Conservation (phyloP, 2,797 vertebrate genomes). For the Philypnodon macrostomus region DNA sequence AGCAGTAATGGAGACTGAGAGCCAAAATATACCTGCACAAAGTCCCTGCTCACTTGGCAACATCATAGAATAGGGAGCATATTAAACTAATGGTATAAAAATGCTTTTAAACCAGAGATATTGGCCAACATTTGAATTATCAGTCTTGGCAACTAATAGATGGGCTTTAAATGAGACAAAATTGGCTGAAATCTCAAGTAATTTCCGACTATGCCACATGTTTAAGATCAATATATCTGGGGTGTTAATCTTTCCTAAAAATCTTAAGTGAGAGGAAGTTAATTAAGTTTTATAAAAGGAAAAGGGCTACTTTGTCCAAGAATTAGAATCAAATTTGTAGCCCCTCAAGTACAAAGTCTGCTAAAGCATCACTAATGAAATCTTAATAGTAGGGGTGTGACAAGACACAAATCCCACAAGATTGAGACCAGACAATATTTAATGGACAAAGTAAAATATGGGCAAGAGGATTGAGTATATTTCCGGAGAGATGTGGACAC, state of each 20-base stretch:
- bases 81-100: slow-evolving; percentile 1
- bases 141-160: neutral
- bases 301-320: neutral
- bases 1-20: slow-evolving; percentile 67
- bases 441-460: too few relatives aligned
- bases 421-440: too few relatives aligned
- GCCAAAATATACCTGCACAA: slow-evolving; percentile 23
- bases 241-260: slow-evolving; percentile 2
- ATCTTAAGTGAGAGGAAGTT: neutral
- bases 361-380: slow-evolving; percentile 3
- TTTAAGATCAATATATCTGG: neutral
- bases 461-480: too few relatives aligned
- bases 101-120: neutral
- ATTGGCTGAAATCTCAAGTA: neutral
- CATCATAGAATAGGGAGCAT: neutral
- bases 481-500: neutral
- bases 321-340: neutral
- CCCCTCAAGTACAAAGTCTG: neutral
- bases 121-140: slow-evolving; percentile 1
- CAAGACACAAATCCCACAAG: too few relatives aligned
- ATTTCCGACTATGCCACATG: neutral
- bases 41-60: slow-evolving; percentile 3
- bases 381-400: too few relatives aligned
- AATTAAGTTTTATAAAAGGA: slow-evolving; percentile 3
- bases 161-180: neutral